Conservation (phyloP, 2,888 invertebrate species). For the Andrena minutula region DNA sequence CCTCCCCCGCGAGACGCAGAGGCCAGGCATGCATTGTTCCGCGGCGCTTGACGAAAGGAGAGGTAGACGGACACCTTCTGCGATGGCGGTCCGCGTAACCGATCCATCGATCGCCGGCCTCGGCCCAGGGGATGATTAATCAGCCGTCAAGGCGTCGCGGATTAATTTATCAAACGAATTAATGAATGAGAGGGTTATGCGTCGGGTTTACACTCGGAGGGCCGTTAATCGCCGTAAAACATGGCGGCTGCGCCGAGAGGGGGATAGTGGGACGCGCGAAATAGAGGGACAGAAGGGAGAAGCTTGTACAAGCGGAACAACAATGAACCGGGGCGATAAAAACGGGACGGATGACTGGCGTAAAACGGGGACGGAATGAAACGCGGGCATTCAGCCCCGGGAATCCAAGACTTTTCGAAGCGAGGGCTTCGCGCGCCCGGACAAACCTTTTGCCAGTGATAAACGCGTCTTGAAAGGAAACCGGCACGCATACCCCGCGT, state of each 20-base stretch:
- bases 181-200: slow-evolving; percentile 46
- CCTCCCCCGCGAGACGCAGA: slow-evolving; percentile 28
- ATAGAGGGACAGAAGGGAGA: neutral
- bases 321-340: slow-evolving; percentile 44
- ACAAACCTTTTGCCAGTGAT: slow-evolving; percentile 42
- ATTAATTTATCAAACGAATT: slow-evolving; percentile 62
- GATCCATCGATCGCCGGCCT: slow-evolving; percentile 51
- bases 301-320: slow-evolving; percentile 5
- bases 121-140: slow-evolving; percentile 47
- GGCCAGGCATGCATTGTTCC: slow-evolving; percentile 32
- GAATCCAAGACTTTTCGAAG: slow-evolving; percentile 52
- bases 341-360: slow-evolving; percentile 37
- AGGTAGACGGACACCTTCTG: neutral
- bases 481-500: neutral
- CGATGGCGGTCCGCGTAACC: slow-evolving; percentile 24
- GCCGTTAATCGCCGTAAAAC: slow-evolving; percentile 54
- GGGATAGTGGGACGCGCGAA: slow-evolving; percentile 10
- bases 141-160: slow-evolving; percentile 38
- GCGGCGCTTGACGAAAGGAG: slow-evolving; percentile 28
- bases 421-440: slow-evolving; percentile 41
- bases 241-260: neutral
- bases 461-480: slow-evolving; percentile 51
- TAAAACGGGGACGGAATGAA: slow-evolving; percentile 55
- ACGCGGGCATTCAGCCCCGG: slow-evolving; percentile 34
- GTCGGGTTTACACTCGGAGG: slow-evolving; percentile 16